Base-by-base conservation (phyloP, 2,113 vertebrate genomes). In the Alosa alosa region DNA sequence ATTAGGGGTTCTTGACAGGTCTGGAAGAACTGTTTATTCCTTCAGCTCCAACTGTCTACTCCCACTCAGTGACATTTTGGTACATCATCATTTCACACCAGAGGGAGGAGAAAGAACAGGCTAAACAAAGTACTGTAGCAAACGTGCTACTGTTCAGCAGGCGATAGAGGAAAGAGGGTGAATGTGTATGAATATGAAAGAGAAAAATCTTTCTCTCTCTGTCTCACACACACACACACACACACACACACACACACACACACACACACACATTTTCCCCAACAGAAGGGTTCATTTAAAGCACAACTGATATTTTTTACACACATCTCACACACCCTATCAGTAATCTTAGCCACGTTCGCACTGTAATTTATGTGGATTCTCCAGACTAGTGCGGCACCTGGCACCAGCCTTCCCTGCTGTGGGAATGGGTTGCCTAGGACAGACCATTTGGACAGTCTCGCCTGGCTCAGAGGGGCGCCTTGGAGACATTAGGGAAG, bases 321-420 rank as follows among this genome's bases (percentile, higher is more conserved):
- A n/a, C 8, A 1, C 64, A 31, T 72, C 25, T 72, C n/a, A 10
- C 25, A 36, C 64, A 31, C 64, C 64, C n/a, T 36, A 72, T 72
- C 64, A 72, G 64, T 72, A 72, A 72, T 72, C 64, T 72, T 36
- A 72, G 31, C 64, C 64, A 13, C n/a, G 11, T 72, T 72, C 64
- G 8, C 1, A 9, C n/a, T 72, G 64, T 72, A 72, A 72, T 72
- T 72, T 36, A 72, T 72, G 4, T 36, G 64, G n/a, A 31, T 36
- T 3, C 64, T 15, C 64, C 64, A 72, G n/a, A 25, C 64, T 2
- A 31, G n/a, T 3, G 25, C 64, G 64, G 25, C 64, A 72, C 64
- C 64, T 72, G 64, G 64, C 64, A 72, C 64, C 10, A 72, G 25
- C 25, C 64, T 72, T 10, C 64, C 64, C 64, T 13, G 64, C 64